Percentiles rank a stretch among this genome's conserved stretches.
phyloP scores from a whole-genome alignment of 2,888 invertebrate genomes.

The Epiperipatus broadwayi region DNA sequence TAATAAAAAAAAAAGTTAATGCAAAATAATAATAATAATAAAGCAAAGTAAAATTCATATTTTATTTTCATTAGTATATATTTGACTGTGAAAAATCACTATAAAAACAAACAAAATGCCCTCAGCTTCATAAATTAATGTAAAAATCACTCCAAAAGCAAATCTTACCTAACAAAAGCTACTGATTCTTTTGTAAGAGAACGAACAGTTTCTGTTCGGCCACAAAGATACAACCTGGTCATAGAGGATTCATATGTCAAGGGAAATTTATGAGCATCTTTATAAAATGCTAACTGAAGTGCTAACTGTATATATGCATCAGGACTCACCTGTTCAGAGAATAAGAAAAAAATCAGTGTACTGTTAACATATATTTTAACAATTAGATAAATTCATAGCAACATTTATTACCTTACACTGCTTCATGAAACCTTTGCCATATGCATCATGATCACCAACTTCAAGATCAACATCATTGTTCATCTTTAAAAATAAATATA shows the following conservation, averaged over 20 bases:
- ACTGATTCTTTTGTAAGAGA: conserved; percentile 29
- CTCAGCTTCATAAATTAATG: no score
- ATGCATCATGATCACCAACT: conserved; percentile 28
- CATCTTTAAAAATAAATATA: conserved; percentile 24
- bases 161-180: conserved; percentile 28
- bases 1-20: no score
- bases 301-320: conserved; percentile 35
- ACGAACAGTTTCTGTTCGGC: conserved; percentile 33
- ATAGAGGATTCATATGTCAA: conserved; percentile 34
- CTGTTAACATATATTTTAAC: conserved; percentile 4
- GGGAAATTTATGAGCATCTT: conserved; percentile 28
- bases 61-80: no score
- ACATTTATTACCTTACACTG: conserved; percentile 30
- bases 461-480: conserved; percentile 30
- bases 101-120: no score
- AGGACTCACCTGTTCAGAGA: conserved; percentile 33
- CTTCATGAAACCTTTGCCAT: conserved; percentile 34
- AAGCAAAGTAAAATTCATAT: no score
- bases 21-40: no score
- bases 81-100: no score
- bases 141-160: no score
- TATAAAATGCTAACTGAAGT: conserved; percentile 31
- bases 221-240: conserved; percentile 32
- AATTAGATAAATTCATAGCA: conserved; percentile 9
- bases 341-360: no score